Conservation (phyloP, 2,113 vertebrate species). For the Strix aluco region DNA sequence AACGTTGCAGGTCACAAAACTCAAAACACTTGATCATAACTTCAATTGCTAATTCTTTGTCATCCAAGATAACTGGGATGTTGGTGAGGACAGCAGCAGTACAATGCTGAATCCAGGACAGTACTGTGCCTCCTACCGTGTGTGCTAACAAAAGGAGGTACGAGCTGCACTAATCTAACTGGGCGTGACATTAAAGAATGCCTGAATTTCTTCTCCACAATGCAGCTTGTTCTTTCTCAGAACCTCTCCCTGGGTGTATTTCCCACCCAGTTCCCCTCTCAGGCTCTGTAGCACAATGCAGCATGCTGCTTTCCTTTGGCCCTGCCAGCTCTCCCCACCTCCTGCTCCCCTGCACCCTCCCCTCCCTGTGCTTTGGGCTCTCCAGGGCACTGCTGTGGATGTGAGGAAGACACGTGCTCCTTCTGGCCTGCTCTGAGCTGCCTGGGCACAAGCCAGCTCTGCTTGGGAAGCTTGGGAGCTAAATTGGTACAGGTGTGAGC, state of each 20-base stretch:
- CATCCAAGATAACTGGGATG: neutral
- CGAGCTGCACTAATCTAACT: neutral
- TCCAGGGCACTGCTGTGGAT: neutral
- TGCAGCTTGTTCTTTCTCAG: neutral
- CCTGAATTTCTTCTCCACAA: neutral
- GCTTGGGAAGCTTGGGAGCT: neutral
- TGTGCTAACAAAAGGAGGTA: neutral
- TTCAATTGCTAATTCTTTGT: neutral
- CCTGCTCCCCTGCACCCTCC: neutral
- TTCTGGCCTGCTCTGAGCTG: neutral
- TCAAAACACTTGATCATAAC: neutral
- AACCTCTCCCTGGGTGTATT: neutral
- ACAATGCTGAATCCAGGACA: neutral
- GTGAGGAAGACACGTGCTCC: accelerated
- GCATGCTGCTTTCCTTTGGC: neutral
- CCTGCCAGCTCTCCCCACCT: neutral
- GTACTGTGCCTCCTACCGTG: neutral
- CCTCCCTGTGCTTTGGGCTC: neutral
- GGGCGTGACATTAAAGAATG: neutral
- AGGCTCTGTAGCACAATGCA: neutral
- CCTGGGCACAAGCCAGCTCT: neutral
- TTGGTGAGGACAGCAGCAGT: neutral
- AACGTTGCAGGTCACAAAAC: neutral
- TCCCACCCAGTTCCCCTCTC: neutral
- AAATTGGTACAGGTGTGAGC: neutral